Evolutionary conservation across 2,888 invertebrate genomes (phyloP), one percentile per base, ranked within the genome.

Genomic region (Caenorhabditis panamensis): DNA sequence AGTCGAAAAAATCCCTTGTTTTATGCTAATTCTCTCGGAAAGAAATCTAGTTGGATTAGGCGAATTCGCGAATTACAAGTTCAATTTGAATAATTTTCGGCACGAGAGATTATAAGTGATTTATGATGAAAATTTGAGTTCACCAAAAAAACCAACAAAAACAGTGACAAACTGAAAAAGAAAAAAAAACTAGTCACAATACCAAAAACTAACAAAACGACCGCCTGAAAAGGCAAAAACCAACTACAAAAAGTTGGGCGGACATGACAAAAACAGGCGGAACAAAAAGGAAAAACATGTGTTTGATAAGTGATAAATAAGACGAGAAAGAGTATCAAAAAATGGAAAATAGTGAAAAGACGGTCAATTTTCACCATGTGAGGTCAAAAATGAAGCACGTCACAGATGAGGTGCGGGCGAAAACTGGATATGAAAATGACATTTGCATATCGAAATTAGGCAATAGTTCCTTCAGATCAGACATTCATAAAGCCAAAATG

Each of bases 311-410:
- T 47, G 9, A 47, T 18, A 47, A 47, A 9, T 47, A 9, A 18
- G n/a, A 47, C 2, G 47, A 47, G 1, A 18, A 47, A 4, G 20
- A 41, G 13, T 16, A 9, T 16, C 3, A 13, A 41, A 13, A 41
- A 2, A 41, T 5, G 3, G 16, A 41, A 41, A 9, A 41, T 9
- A 41, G 11, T 16, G 41, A 41, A 18, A 47, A 20, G 9, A 18
- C 5, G 20, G 47, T n/a, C 47, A 47, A 47, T 47, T 47, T n/a
- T 20, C 3, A 26, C 24, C 24, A 2, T 3, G 26, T 4, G 54
- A 56, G 73, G 73, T 73, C 73, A 73, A 63, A 64, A 73, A 73
- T 73, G 73, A 73, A 73, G 73, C 66, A 28, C 73, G 73, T 73
- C 73, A 73, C 18, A n/a, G 20, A n/a, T n/a, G 51, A 49, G 47